Percentiles rank a stretch among this genome's conserved stretches.
phyloP scores from a whole-genome alignment of 2,113 vertebrate genomes.

The Junco hyemalis region DNA sequence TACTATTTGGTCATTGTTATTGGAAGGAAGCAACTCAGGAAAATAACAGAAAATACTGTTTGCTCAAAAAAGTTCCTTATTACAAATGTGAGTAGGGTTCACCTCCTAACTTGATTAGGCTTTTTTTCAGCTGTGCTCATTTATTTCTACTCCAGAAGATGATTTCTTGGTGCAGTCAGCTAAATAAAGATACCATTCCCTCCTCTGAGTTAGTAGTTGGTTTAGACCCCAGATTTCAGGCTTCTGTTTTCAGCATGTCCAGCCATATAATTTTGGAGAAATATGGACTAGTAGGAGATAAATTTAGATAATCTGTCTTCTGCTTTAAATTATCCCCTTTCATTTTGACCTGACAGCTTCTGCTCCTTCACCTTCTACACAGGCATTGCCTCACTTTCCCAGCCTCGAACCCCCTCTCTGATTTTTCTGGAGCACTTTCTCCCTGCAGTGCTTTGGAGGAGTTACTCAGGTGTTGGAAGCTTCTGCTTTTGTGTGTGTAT shows the following conservation, averaged over 20 bases:
- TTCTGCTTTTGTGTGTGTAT: background rate
- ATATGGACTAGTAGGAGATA: background rate
- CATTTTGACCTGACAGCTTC: background rate
- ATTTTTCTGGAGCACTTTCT: background rate
- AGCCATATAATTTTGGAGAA: background rate
- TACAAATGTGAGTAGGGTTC: background rate
- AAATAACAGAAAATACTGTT: background rate
- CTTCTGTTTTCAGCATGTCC: background rate
- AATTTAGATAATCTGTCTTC: background rate
- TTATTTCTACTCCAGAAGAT: background rate
- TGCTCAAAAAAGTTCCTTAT: background rate
- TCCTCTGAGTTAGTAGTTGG: background rate
- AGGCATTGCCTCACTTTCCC: background rate
- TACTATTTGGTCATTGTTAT: background rate
- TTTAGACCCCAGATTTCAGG: background rate
- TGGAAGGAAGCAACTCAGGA: background rate
- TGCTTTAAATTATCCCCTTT: background rate
- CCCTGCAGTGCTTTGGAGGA: background rate
- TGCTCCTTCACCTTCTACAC: background rate
- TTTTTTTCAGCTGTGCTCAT: background rate
- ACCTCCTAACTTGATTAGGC: background rate
- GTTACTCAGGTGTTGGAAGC: background rate
- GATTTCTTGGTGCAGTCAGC: background rate
- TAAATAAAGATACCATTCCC: background rate
- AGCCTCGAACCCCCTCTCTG: background rate